These are phyloP conservation scores for Apostichopus parvimensis DNA, from an alignment of 35 echinoderm and acorn worm species.

Conservation along the genomic window DNA sequence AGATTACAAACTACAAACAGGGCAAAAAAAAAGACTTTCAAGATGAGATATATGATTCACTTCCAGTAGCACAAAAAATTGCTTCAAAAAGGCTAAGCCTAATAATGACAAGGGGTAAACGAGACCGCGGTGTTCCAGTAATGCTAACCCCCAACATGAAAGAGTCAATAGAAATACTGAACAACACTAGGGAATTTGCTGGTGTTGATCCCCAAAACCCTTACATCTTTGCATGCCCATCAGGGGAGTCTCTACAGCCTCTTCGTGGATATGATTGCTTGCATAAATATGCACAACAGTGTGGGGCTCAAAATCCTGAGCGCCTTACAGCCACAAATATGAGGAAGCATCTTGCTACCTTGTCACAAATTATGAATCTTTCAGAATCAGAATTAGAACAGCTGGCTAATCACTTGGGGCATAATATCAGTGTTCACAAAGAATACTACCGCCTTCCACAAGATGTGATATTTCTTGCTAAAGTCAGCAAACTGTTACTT, in stretches of 20 bases:
- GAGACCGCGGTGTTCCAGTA: too few relatives aligned
- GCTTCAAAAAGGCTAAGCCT: slow-evolving; percentile 31
- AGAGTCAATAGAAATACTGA: too few relatives aligned
- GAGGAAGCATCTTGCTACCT: slow-evolving; percentile 52
- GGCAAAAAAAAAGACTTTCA: not conserved
- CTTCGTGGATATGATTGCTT: slow-evolving; percentile 14
- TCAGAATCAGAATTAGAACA: slow-evolving; percentile 24
- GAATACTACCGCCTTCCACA: slow-evolving; percentile 55
- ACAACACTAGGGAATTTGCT: too few relatives aligned
- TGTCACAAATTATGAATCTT: slow-evolving; percentile 27
- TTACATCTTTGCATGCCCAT: not conserved
- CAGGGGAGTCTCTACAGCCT: slow-evolving; percentile 7
- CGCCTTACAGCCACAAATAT: slow-evolving; percentile 46
- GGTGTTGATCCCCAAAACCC: too few relatives aligned
- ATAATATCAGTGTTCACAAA: slow-evolving; percentile 24
- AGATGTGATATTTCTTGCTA: slow-evolving; percentile 53
- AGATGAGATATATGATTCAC: too few relatives aligned
- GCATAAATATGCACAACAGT: not conserved
- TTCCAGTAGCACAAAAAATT: slow-evolving; percentile 15
- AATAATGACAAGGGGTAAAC: too few relatives aligned
- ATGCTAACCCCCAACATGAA: too few relatives aligned
- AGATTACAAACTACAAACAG: not conserved
- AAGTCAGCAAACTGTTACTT: slow-evolving; percentile 65
- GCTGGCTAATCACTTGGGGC: slow-evolving; percentile 32
- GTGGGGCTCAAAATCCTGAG: slow-evolving; percentile 39